Evolutionary conservation across 2,113 vertebrate genomes (phyloP).

Genomic region (Oryzias javanicus): DNA sequence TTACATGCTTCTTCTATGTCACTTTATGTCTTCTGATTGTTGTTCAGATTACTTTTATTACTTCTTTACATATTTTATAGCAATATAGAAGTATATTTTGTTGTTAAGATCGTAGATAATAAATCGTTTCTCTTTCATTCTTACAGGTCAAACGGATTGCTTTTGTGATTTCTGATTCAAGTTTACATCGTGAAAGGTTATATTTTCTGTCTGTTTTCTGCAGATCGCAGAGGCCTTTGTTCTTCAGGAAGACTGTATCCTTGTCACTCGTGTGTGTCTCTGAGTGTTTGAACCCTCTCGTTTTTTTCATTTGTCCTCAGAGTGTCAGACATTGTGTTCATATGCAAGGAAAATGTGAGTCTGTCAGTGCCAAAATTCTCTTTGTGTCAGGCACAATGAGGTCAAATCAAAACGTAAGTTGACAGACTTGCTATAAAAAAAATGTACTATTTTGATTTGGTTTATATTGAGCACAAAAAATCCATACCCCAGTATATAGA

Average conservation of each 20-base stretch:
- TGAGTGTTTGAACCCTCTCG: background rate
- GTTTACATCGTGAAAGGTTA: slow-evolving; percentile 4
- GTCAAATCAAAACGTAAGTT: too few relatives aligned
- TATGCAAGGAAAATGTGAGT: too few relatives aligned
- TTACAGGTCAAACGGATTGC: background rate
- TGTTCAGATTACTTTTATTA: background rate
- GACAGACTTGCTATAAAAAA: too few relatives aligned
- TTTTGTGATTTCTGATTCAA: slow-evolving; percentile 1
- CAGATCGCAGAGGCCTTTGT: slow-evolving; percentile 94
- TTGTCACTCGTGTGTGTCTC: slow-evolving; percentile 61
- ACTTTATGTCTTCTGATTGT: background rate
- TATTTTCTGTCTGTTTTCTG: slow-evolving; percentile 20
- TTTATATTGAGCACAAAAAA: too few relatives aligned
- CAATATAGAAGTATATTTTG: background rate
- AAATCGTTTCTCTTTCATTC: slow-evolving; percentile 4
- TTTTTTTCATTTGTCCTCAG: background rate
- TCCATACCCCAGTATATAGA: slow-evolving; percentile 1
- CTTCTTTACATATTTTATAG: background rate
- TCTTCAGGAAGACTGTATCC: slow-evolving; percentile 94
- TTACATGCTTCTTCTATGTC: slow-evolving; percentile 5
- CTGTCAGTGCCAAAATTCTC: too few relatives aligned
- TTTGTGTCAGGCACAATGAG: too few relatives aligned
- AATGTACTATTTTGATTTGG: too few relatives aligned
- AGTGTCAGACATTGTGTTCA: too few relatives aligned
- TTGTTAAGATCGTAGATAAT: background rate